Evolutionary conservation across 2,888 invertebrate species (phyloP).

Genomic region (Trachelus tabidus): DNA sequence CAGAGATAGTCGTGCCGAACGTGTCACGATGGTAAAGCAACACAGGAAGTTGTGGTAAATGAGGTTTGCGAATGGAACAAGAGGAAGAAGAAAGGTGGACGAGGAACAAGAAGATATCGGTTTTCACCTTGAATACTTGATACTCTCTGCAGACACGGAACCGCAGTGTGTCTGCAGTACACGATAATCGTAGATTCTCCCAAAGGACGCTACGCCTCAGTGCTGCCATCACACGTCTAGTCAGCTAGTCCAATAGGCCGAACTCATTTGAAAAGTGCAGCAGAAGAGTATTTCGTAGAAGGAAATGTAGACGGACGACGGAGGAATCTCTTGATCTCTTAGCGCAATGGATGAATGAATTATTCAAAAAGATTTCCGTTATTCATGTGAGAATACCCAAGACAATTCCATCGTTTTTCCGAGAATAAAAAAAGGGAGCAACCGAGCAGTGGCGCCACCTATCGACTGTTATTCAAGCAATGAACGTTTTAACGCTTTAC

Average conservation of each 20-base stretch:
- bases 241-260: neutral
- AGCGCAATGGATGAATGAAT: neutral
- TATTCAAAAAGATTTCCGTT: neutral
- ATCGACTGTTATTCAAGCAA: neutral
- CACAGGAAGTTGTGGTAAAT: conserved; percentile 34
- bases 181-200: neutral
- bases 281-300: neutral
- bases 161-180: neutral
- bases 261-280: neutral
- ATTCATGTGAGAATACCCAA: neutral
- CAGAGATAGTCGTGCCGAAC: conserved; percentile 6
- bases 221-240: neutral
- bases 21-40: conserved; percentile 25
- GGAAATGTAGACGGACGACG: neutral
- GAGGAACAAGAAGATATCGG: neutral
- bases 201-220: neutral
- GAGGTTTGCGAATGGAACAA: conserved; percentile 14
- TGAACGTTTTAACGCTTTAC: neutral
- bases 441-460: neutral
- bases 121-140: neutral
- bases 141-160: neutral
- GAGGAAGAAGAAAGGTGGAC: neutral
- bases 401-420: neutral
- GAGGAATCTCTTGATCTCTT: neutral
- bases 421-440: neutral